Evolutionary conservation across 2,797 vertebrate genomes (phyloP), one percentile per base, ranked within the genome.

Genomic region (Chrosomus eos): DNA sequence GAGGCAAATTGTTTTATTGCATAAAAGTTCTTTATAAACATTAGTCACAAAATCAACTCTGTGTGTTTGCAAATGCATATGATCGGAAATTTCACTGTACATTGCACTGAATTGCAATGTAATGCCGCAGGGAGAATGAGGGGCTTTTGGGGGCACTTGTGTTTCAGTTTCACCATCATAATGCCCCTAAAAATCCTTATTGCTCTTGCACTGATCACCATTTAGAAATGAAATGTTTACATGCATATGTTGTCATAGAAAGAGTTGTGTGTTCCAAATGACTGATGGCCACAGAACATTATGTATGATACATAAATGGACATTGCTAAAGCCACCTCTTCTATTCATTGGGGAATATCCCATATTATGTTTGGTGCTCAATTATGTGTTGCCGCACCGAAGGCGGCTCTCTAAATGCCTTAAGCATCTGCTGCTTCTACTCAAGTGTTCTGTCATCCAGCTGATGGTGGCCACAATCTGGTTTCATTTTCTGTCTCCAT

Each of bases 111-210:
- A 79, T 48, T 48, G 45, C 45, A 48, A 6, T 82, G 23, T 82
- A 83, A 82, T 87, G 93, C 94, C 92, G 96, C 96, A 97, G 96
- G 96, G 96, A 97, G 96, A 96, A 97, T 97, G 93, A 97, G 96
- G 96, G 96, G 95, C 96, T 97, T 97, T 97, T 96, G 94, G 96
- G 96, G 96, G 96, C 96, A 97, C 95, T 95, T 97, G 96, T 97
- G 96, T 97, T 96, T 96, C 90, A 93, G 91, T 93, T 95, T 94
- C 93, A 93, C 93, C 93, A 96, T 95, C 96, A 96, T 96, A 97
- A 97, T 97, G 96, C 96, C 96, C 96, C 96, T 97, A 96, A 97
- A 97, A 97, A 97, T 96, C 96, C 96, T 97, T 97, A 96, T 97
- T 97, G 94, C 95, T 96, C 96, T 96, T 97, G 96, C 96, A 95